Conservation (phyloP, 1,140 invertebrate genomes). For the Yoshiicerus persimilis region DNA sequence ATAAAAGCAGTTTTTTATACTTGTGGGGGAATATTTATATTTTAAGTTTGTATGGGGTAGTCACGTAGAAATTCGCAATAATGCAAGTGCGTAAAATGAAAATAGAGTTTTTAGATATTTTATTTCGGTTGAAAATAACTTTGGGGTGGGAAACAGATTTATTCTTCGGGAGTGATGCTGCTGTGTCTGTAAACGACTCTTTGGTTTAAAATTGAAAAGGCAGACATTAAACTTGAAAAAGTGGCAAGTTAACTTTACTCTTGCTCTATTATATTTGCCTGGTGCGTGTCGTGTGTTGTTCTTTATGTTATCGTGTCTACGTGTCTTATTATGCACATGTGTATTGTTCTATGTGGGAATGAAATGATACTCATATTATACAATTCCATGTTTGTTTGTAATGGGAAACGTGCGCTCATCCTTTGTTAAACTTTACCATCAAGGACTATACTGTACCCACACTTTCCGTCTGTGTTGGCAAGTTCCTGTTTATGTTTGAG, state of each 20-base stretch:
- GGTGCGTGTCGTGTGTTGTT: not conserved
- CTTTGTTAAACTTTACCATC: not conserved
- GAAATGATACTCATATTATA: not conserved
- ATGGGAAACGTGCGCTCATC: not conserved
- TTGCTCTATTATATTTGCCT: too few relatives aligned
- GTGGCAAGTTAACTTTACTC: not conserved
- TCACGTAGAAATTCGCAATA: not conserved
- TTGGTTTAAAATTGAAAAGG: conserved; percentile 5
- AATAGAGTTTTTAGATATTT: not conserved
- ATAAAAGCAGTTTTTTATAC: not conserved
- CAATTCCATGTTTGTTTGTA: not conserved
- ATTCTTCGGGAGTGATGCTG: not conserved
- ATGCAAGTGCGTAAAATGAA: not conserved
- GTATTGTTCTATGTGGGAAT: not conserved
- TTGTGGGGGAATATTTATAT: not conserved
- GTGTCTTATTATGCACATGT: not conserved
- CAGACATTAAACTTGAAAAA: not conserved
- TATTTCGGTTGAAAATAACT: not conserved
- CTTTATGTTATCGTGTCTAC: not conserved
- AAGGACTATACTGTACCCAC: not conserved
- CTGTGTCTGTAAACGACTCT: not conserved
- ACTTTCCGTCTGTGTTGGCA: too few relatives aligned
- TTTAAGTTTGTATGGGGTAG: not conserved
- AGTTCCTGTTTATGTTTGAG: not conserved
- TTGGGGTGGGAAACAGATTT: not conserved